A percentile compares a stretch with the other conserved stretches of the same genome.
phyloP scores from a whole-genome alignment of 2,113 vertebrate species.

The Sapayoa aenigma region DNA sequence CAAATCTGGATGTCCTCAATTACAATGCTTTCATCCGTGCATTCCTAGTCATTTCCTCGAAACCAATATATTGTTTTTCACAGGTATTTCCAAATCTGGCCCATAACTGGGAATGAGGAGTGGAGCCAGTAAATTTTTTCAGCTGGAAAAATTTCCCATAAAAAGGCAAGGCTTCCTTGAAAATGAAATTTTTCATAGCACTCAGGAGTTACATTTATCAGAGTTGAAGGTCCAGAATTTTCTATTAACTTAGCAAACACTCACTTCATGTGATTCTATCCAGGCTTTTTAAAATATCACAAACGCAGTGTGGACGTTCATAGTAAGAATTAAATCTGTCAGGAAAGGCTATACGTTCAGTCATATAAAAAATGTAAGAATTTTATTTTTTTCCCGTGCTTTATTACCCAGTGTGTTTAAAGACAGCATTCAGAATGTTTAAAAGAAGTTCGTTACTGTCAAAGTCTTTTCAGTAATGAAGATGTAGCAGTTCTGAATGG shows the following conservation, averaged over 20 bases:
- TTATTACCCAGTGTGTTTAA: background rate
- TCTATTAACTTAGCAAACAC: conserved; percentile 45
- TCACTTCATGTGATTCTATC: conserved; percentile 1
- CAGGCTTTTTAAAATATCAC: background rate
- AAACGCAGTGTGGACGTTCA: background rate
- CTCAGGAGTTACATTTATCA: conserved; percentile 53
- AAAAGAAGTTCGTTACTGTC: background rate
- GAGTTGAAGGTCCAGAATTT: conserved; percentile 31
- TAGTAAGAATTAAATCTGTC: background rate
- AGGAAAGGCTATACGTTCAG: background rate
- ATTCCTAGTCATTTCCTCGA: background rate
- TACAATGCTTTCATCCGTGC: conserved; percentile 1
- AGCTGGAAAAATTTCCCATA: conserved; percentile 53
- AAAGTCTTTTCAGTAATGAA: background rate
- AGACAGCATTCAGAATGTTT: background rate
- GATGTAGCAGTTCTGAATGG: background rate
- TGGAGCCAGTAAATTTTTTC: conserved; percentile 48
- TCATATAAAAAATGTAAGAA: background rate
- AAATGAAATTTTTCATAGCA: conserved; percentile 63
- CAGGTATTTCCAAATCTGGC: conserved; percentile 40
- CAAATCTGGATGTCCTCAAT: conserved; percentile 31
- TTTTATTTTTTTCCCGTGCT: background rate
- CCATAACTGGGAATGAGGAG: background rate
- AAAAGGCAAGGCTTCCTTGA: conserved; percentile 47
- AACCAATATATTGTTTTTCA: conserved; percentile 15